Evolutionary conservation across 2,113 vertebrate species (phyloP).

Genomic region (Sisor rabdophorus): DNA sequence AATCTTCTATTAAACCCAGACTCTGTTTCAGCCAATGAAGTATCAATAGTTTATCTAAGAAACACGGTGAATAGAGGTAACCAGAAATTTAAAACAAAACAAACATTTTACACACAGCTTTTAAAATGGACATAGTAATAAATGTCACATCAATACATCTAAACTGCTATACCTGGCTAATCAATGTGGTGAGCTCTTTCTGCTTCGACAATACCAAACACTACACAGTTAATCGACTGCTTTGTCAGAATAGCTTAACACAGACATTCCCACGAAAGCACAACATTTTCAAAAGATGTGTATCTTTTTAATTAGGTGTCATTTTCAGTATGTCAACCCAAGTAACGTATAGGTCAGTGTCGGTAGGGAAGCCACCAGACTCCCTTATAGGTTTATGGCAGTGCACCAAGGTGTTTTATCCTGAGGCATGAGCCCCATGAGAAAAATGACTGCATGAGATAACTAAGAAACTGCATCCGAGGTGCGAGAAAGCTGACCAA

Average conservation of each 20-base stretch:
- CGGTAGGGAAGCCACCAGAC: neutral
- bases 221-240: neutral
- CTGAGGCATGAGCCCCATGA: neutral
- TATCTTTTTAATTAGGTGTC: neutral
- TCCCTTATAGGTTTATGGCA: neutral
- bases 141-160: neutral
- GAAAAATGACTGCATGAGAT: conserved; percentile 12
- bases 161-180: neutral
- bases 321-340: neutral
- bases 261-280: neutral
- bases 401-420: neutral
- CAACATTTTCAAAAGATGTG: neutral
- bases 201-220: neutral
- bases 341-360: too few species aligned
- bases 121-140: too few species aligned
- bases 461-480: neutral
- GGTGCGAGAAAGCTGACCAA: conserved; percentile 19
- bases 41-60: too few species aligned
- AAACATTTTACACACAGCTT: too few species aligned
- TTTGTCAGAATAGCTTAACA: neutral
- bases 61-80: too few species aligned
- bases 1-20: too few species aligned
- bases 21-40: too few species aligned
- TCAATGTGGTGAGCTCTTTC: neutral
- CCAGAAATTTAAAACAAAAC: too few species aligned